These are phyloP conservation scores for Astropecten irregularis DNA, from an alignment of 53 echinoderm and acorn worm genomes.

Conservation along the genomic window DNA sequence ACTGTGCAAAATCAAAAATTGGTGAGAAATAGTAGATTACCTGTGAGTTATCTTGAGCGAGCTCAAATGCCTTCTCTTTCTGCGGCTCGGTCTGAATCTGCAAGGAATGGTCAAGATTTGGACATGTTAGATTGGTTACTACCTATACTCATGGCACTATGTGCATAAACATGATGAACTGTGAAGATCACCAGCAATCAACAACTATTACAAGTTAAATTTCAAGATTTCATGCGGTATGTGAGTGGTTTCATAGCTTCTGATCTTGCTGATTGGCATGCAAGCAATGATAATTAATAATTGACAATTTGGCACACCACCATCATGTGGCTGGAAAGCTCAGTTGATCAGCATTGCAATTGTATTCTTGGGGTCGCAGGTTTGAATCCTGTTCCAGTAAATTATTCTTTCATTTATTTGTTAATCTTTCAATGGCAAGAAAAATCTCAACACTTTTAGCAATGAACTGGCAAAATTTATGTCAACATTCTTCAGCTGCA, in stretches of 20 bases:
- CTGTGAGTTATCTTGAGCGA: slow-evolving; percentile 49
- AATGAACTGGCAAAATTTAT: no score
- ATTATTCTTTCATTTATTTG: no score
- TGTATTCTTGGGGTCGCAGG: background rate
- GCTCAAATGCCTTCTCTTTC: slow-evolving; percentile 33
- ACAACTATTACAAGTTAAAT: background rate
- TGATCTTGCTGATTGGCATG: no score
- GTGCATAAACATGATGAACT: background rate
- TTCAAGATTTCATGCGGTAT: background rate
- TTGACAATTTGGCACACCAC: no score
- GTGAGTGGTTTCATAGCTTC: background rate
- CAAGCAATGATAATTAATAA: no score
- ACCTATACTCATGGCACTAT: background rate
- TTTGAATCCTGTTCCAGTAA: background rate
- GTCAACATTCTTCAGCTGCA: no score
- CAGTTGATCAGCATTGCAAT: background rate
- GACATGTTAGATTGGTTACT: background rate
- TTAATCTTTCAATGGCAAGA: no score
- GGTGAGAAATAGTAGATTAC: no score
- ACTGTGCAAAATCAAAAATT: no score
- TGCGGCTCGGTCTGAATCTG: slow-evolving; percentile 71
- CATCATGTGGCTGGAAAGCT: background rate
- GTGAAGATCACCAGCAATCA: background rate
- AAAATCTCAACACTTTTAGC: no score
- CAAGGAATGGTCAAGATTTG: background rate